A percentile compares a stretch with the other conserved stretches of the same genome.
These are phyloP conservation scores for Machimus rusticus DNA, from an alignment of 2,888 invertebrate species.

Conservation along the genomic window DNA sequence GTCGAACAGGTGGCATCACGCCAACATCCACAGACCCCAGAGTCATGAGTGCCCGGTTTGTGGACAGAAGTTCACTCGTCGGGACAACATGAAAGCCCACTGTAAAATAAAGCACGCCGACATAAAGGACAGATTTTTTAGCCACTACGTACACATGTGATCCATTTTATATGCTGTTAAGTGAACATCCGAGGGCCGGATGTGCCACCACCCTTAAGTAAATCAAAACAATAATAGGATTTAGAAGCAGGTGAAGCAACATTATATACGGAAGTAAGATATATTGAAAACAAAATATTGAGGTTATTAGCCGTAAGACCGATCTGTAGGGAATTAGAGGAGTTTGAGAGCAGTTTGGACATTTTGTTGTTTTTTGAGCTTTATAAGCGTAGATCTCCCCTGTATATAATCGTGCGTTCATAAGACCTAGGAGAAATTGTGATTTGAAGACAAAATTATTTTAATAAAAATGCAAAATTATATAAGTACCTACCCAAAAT, in stretches of 20 bases:
- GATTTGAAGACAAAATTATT: slow-evolving; percentile 24
- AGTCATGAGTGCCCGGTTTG: slow-evolving; percentile 69
- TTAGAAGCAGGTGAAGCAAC: not conserved
- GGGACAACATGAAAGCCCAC: slow-evolving; percentile 72
- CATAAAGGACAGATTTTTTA: slow-evolving; percentile 64
- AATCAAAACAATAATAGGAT: slow-evolving; percentile 17
- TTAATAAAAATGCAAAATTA: not conserved
- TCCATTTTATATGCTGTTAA: slow-evolving; percentile 58
- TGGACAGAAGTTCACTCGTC: slow-evolving; percentile 69
- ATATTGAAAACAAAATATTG: not conserved
- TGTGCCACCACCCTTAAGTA: not conserved
- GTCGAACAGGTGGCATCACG: slow-evolving; percentile 71
- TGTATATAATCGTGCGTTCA: slow-evolving; percentile 2
- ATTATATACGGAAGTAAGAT: not conserved
- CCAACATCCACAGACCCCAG: slow-evolving; percentile 68
- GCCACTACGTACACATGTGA: slow-evolving; percentile 65
- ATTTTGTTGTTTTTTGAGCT: slow-evolving; percentile 3
- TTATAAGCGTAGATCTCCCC: not conserved
- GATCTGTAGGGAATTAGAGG: slow-evolving; percentile 10
- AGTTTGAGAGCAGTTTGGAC: not conserved
- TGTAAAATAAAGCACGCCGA: slow-evolving; percentile 69
- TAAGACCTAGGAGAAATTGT: slow-evolving; percentile 9
- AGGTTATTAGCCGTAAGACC: not conserved
- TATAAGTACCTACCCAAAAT: not conserved
- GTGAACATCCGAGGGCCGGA: not conserved